phyloP scores from a whole-genome alignment of 2,797 vertebrate genomes.

The Acanthurus lineatus region DNA sequence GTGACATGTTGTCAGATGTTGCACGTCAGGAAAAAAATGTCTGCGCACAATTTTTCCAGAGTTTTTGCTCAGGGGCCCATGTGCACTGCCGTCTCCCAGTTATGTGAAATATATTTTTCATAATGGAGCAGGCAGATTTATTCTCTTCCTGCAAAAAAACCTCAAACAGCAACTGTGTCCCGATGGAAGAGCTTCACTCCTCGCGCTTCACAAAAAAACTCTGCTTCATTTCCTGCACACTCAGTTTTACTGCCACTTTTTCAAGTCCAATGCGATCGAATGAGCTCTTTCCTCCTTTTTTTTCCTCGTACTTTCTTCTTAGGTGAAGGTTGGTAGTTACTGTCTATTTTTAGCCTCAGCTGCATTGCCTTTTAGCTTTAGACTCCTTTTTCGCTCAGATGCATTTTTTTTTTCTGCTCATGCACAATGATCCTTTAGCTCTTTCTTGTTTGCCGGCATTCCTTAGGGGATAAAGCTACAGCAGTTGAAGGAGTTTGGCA shows the following conservation, averaged over 20 bases:
- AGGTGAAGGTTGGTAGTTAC: conserved; percentile 66
- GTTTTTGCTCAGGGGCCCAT: conserved; percentile 36
- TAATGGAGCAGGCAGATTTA: conserved; percentile 40
- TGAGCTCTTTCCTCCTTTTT: conserved; percentile 47
- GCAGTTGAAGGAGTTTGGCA: conserved; percentile 64
- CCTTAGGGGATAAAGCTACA: conserved; percentile 64
- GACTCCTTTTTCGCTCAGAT: conserved; percentile 47
- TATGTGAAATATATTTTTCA: conserved; percentile 52
- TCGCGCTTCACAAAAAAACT: conserved; percentile 57
- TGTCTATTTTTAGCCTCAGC: conserved; percentile 74
- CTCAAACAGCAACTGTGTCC: conserved; percentile 54
- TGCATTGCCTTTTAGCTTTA: conserved; percentile 66
- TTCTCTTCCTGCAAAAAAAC: conserved; percentile 45
- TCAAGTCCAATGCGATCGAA: conserved; percentile 60
- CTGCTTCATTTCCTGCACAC: conserved; percentile 67
- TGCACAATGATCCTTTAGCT: conserved; percentile 71
- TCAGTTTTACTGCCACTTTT: conserved; percentile 58
- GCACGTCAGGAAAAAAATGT: conserved; percentile 22
- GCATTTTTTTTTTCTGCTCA: conserved; percentile 53
- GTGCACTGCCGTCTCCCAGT: conserved; percentile 41
- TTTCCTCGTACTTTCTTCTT: conserved; percentile 51
- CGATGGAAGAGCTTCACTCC: conserved; percentile 52
- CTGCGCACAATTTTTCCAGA: conserved; percentile 8
- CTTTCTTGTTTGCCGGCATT: conserved; percentile 70
- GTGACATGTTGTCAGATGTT: conserved; percentile 9